phyloP scores from a whole-genome alignment of 2,797 vertebrate genomes.

The Pristis pectinata region DNA sequence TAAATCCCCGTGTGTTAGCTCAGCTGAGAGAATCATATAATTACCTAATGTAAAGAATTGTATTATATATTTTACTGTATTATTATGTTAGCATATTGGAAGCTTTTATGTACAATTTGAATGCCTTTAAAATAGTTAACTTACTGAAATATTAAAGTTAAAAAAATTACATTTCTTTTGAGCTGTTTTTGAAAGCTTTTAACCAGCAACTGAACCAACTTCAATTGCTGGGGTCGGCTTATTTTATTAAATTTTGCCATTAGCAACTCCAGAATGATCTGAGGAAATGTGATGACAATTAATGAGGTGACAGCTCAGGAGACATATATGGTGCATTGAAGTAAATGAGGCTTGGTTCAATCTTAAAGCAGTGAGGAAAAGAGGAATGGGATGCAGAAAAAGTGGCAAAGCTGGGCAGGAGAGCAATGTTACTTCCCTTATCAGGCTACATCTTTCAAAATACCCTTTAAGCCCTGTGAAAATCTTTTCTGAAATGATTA shows the following conservation, averaged over 20 bases:
- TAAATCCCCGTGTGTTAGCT: neutral
- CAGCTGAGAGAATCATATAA: neutral
- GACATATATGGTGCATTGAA: neutral
- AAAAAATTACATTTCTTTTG: neutral
- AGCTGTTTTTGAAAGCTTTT: slow-evolving; percentile 10
- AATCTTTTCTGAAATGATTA: neutral
- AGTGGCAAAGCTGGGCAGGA: neutral
- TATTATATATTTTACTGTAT: neutral
- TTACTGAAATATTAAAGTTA: neutral
- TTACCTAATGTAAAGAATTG: neutral
- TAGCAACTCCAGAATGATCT: slow-evolving; percentile 21
- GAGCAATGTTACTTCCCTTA: neutral
- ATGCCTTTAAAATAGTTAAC: slow-evolving; percentile 5
- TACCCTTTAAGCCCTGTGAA: neutral
- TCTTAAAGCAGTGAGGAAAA: neutral
- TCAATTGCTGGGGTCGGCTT: neutral
- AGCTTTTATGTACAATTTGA: neutral
- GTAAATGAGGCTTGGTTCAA: neutral
- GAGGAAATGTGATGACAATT: slow-evolving; percentile 23
- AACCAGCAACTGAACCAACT: neutral
- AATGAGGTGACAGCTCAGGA: slow-evolving; percentile 31
- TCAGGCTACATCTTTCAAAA: neutral
- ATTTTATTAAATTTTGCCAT: neutral
- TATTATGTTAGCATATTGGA: neutral
- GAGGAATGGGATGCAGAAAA: slow-evolving; percentile 23